phyloP scores from a whole-genome alignment of 2,797 vertebrate species.

The Sebastes kiyomatsui region DNA sequence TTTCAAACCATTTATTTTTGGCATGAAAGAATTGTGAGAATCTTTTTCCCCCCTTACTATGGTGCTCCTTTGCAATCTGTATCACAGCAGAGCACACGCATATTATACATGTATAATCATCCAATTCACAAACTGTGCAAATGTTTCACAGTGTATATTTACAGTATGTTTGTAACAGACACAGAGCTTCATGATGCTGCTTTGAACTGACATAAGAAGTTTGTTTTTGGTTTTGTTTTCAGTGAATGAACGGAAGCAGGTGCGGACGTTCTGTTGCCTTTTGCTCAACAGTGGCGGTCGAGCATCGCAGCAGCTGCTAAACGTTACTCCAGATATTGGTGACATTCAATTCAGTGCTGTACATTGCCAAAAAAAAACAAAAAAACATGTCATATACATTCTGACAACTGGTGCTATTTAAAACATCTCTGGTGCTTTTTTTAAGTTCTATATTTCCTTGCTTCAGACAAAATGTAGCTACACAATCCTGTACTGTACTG shows the following conservation, averaged over 20 bases:
- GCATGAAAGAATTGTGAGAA: constrained; percentile 43
- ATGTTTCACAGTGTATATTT: constrained; percentile 65
- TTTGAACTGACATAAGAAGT: constrained; percentile 44
- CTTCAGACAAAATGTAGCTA: constrained; percentile 79
- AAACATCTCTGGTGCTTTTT: constrained; percentile 81
- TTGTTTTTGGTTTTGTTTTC: constrained; percentile 2
- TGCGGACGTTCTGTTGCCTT: constrained; percentile 55
- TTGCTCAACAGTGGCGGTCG: constrained; percentile 48
- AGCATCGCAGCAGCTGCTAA: constrained; percentile 70
- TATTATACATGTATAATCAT: constrained; percentile 69
- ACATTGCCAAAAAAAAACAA: constrained; percentile 68
- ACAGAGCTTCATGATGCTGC: constrained; percentile 56
- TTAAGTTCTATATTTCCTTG: constrained; percentile 71
- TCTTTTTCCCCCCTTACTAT: constrained; percentile 15
- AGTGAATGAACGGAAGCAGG: constrained; percentile 39
- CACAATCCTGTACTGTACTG: constrained; percentile 73
- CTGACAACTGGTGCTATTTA: constrained; percentile 86
- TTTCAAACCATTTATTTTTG: constrained; percentile 12
- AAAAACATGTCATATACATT: constrained; percentile 62
- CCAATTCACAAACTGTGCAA: constrained; percentile 66
- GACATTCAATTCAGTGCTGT: constrained; percentile 67
- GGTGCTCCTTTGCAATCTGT: constrained; percentile 69
- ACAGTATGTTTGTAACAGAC: constrained; percentile 56
- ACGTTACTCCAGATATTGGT: constrained; percentile 56
- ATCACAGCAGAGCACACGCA: constrained; percentile 69